Percentiles rank a stretch among this genome's conserved stretches.
These are phyloP conservation scores for Pagrus major DNA, from an alignment of 2,113 vertebrate genomes.

Conservation along the genomic window DNA sequence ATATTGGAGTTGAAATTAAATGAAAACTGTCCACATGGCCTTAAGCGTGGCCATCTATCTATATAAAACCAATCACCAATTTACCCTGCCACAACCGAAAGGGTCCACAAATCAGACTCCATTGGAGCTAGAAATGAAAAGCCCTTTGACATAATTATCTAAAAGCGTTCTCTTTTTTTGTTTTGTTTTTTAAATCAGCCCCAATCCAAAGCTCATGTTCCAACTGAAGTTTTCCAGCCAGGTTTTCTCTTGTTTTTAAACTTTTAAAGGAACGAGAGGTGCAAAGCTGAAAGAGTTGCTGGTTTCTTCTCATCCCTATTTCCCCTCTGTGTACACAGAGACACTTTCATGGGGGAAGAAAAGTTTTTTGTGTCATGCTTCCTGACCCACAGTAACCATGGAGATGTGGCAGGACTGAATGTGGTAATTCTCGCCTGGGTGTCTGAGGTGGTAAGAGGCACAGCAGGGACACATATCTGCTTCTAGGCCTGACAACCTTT, in stretches of 20 bases:
- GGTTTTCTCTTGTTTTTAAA: constrained; percentile 21
- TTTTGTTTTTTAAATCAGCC: constrained; percentile 48
- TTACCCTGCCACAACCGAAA: constrained; percentile 13
- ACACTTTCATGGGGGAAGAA: constrained; percentile 55
- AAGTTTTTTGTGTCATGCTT: constrained; percentile 49
- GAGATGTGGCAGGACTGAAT: constrained; percentile 64
- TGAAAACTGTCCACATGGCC: constrained; percentile 21
- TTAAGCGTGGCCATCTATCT: constrained; percentile 31
- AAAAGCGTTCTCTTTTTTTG: no score
- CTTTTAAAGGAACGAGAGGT: constrained; percentile 30
- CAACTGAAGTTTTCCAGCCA: background rate
- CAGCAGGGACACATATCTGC: constrained; percentile 49
- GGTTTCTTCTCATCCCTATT: constrained; percentile 40
- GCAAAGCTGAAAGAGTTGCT: constrained; percentile 36
- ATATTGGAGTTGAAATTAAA: constrained; percentile 43
- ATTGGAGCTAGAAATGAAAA: constrained; percentile 58
- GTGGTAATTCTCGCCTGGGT: constrained; percentile 37
- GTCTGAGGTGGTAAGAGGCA: constrained; percentile 60
- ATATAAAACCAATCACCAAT: constrained; percentile 32
- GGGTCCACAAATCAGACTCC: constrained; percentile 47
- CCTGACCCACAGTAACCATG: constrained; percentile 70
- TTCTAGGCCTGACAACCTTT: constrained; percentile 44
- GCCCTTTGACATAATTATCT: constrained; percentile 48
- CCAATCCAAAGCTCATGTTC: constrained; percentile 4
- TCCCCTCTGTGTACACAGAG: constrained; percentile 43